A percentile compares a stretch with the other conserved stretches of the same genome.
Conservation (phyloP, 2,113 vertebrate genomes). For the Catagonus wagneri region DNA sequence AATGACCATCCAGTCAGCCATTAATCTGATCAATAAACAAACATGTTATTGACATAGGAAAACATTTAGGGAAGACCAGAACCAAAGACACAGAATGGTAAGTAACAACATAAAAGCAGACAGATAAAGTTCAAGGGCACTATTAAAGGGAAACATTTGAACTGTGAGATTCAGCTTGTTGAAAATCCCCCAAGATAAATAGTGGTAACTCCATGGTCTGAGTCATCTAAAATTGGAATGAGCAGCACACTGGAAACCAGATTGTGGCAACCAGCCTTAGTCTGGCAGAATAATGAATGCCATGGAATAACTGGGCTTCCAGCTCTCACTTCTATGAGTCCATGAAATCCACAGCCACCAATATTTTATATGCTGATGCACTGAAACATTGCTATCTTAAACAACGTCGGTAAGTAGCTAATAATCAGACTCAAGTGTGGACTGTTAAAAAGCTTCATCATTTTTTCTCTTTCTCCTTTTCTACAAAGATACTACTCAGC, state of each 20-base stretch:
- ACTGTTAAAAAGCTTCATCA: constrained; percentile 73
- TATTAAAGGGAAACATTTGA: constrained; percentile 42
- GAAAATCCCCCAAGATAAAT: constrained; percentile 72
- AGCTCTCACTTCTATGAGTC: constrained; percentile 65
- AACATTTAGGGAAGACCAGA: neutral
- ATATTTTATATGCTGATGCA: constrained; percentile 58
- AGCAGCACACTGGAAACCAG: constrained; percentile 74
- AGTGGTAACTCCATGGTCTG: constrained; percentile 74
- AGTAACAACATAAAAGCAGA: constrained; percentile 42
- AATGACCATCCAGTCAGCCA: neutral
- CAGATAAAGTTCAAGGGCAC: constrained; percentile 30
- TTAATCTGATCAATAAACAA: neutral
- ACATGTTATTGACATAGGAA: neutral
- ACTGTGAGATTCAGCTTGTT: constrained; percentile 57
- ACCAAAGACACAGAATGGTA: constrained; percentile 33
- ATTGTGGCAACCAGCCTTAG: constrained; percentile 64
- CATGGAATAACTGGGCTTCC: constrained; percentile 70
- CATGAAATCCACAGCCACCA: constrained; percentile 73
- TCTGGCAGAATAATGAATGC: constrained; percentile 50
- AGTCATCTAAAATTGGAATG: constrained; percentile 76
- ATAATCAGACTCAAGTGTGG: constrained; percentile 78
- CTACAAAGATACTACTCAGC: neutral
- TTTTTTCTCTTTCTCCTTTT: constrained; percentile 54
- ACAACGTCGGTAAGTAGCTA: constrained; percentile 67
- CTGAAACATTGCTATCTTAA: constrained; percentile 61